Evolutionary conservation across 2,113 vertebrate species (phyloP).

Genomic region (Microcebus tavaratra): DNA sequence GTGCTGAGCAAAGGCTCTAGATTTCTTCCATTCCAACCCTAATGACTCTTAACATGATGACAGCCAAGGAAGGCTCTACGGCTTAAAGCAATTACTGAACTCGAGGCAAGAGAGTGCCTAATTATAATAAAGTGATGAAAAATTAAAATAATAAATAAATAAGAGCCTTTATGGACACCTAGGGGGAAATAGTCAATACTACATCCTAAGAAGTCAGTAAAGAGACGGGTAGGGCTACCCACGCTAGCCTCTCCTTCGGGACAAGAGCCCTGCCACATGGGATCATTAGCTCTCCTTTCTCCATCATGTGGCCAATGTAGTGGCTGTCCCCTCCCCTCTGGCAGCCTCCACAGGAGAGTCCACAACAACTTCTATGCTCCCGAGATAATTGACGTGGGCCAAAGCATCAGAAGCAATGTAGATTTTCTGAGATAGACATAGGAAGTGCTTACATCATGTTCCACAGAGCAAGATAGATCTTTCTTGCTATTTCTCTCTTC

Average conservation of each 20-base stretch:
- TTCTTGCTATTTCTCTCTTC: neutral
- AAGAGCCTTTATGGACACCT: neutral
- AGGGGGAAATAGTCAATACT: neutral
- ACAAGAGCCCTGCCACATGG: neutral
- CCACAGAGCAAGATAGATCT: neutral
- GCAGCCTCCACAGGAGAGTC: neutral
- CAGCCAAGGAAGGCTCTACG: neutral
- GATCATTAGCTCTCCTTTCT: neutral
- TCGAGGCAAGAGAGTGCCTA: slow-evolving; percentile 56
- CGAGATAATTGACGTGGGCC: neutral
- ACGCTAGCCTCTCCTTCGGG: neutral
- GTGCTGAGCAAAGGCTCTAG: neutral
- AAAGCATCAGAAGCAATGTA: neutral
- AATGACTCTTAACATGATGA: slow-evolving; percentile 29
- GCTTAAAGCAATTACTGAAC: slow-evolving; percentile 53
- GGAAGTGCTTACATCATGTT: neutral
- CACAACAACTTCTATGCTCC: neutral
- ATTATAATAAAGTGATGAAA: slow-evolving; percentile 53
- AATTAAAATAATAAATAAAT: slow-evolving; percentile 49
- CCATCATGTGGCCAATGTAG: neutral
- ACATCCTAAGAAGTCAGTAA: neutral
- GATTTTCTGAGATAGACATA: slow-evolving; percentile 1
- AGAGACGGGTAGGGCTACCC: neutral
- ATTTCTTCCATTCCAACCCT: slow-evolving; percentile 38
- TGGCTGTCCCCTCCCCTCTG: neutral